Conservation (phyloP, 2,797 vertebrate species). For the Orestias chungarensis region DNA sequence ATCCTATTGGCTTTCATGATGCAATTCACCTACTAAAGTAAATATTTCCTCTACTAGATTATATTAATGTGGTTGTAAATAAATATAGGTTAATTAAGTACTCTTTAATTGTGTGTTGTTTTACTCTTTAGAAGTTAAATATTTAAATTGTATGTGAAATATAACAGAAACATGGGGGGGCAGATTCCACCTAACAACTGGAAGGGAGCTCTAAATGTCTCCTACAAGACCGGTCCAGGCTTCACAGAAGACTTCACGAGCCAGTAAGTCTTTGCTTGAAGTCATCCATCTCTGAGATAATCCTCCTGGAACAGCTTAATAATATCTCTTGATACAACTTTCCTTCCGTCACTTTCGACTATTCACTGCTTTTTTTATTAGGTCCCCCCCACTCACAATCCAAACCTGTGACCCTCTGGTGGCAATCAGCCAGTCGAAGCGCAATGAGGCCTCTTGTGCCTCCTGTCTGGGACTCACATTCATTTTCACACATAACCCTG, state of each 20-base stretch:
- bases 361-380: conserved; percentile 19
- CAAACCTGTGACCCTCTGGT: conserved; percentile 42
- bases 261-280: conserved; percentile 76
- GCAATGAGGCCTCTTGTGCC: conserved; percentile 59
- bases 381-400: background rate
- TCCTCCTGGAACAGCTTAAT: too few relatives aligned
- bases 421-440: conserved; percentile 49
- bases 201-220: conserved; percentile 89
- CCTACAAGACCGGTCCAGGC: conserved; percentile 91
- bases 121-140: background rate
- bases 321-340: background rate
- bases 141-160: conserved; percentile 12
- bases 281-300: too few relatives aligned
- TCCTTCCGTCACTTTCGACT: conserved; percentile 4
- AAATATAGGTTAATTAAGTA: background rate
- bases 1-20: conserved; percentile 91
- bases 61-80: background rate
- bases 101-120: background rate
- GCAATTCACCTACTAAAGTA: conserved; percentile 87
- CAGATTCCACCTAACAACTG: conserved; percentile 84
- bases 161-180: conserved; percentile 89
- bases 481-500: conserved; percentile 7
- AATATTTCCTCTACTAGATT: background rate
- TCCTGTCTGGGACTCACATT: conserved; percentile 29
- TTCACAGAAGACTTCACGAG: conserved; percentile 76